These are phyloP conservation scores for Adelges cooleyi DNA, from an alignment of 1,140 invertebrate genomes.

Conservation along the genomic window DNA sequence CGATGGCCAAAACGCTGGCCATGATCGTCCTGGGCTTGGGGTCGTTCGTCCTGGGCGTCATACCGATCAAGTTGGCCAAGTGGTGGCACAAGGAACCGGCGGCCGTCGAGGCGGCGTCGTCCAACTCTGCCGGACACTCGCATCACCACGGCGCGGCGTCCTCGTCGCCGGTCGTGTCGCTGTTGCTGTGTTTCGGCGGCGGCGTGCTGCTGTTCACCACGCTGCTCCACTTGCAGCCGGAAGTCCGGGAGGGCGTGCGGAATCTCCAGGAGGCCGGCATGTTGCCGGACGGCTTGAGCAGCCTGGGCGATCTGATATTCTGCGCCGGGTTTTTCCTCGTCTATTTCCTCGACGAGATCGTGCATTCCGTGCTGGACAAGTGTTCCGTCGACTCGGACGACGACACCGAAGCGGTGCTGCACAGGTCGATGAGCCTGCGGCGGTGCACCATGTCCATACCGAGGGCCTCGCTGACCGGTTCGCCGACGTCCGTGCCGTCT, in stretches of 20 bases:
- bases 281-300: constrained; percentile 32
- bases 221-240: constrained; percentile 64
- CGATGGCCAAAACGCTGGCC: constrained; percentile 52
- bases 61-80: constrained; percentile 46
- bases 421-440: constrained; percentile 46
- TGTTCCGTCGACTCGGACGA: constrained; percentile 38
- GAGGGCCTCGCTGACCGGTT: constrained; percentile 29
- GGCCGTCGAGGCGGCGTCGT: background rate
- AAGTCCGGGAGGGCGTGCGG: constrained; percentile 50
- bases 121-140: background rate
- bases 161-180: constrained; percentile 42
- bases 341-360: constrained; percentile 58
- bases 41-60: constrained; percentile 53
- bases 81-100: constrained; percentile 35
- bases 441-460: constrained; percentile 41
- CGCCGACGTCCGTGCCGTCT: background rate
- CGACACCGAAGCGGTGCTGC: constrained; percentile 40
- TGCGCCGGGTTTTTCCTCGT: constrained; percentile 61
- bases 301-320: constrained; percentile 50
- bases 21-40: constrained; percentile 55
- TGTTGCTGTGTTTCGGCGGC: constrained; percentile 64
- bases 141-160: background rate
- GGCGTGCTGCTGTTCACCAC: constrained; percentile 67
- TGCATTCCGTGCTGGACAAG: constrained; percentile 46
- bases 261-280: constrained; percentile 37